Evolutionary conservation across 2,888 invertebrate species (phyloP).

Genomic region (Schizaphis graminum): DNA sequence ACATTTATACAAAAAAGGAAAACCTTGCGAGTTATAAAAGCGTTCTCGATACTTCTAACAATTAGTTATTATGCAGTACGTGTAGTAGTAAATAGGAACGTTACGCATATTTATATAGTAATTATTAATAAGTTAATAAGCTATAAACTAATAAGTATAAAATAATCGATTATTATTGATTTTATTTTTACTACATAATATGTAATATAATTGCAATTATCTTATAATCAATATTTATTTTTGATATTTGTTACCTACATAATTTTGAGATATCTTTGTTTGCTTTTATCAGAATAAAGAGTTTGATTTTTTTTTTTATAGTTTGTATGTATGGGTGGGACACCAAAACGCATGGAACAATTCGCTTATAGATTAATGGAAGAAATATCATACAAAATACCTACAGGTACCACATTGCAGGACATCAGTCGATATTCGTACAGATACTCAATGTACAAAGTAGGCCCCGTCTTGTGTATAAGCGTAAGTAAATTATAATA

Average conservation of each 20-base stretch:
- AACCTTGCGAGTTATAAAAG: not conserved
- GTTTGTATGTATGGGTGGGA: conserved; percentile 98
- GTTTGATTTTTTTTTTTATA: conserved; percentile 71
- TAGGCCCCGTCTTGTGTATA: conserved; percentile 87
- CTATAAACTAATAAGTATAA: not conserved
- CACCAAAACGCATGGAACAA: conserved; percentile 92
- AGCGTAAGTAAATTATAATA: conserved; percentile 78
- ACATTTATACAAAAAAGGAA: not conserved
- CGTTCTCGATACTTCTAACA: not conserved
- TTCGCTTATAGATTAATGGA: conserved; percentile 93
- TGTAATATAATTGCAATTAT: not conserved
- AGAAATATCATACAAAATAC: conserved; percentile 90
- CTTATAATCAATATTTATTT: not conserved
- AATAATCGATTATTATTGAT: not conserved
- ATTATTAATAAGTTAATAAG: not conserved
- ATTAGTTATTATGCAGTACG: not conserved
- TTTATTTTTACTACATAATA: not conserved
- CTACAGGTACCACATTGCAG: conserved; percentile 87
- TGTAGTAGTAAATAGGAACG: too few species aligned
- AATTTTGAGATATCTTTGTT: not conserved
- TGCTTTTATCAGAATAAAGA: not conserved
- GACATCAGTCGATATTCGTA: conserved; percentile 94
- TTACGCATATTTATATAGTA: not conserved
- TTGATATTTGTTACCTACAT: not conserved
- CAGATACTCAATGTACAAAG: conserved; percentile 96